phyloP scores from a whole-genome alignment of 2,888 invertebrate genomes.

The Allolobophora icterica region DNA sequence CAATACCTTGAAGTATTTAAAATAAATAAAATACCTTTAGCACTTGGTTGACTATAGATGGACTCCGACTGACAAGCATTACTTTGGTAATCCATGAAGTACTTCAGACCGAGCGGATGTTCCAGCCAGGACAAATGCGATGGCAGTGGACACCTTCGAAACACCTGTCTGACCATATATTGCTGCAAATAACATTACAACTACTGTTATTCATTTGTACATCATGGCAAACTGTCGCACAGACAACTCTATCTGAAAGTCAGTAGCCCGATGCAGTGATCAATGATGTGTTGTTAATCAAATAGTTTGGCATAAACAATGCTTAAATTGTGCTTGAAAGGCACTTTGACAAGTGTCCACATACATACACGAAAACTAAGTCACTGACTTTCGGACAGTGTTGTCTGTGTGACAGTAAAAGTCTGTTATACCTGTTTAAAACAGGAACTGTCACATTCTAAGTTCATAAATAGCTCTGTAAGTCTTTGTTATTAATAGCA shows the following conservation, averaged over 20 bases:
- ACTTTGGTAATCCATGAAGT: slow-evolving; percentile 71
- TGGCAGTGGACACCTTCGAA: not conserved
- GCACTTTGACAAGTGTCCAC: too few species aligned
- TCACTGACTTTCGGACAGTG: too few species aligned
- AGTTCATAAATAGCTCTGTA: not conserved
- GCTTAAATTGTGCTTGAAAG: too few species aligned
- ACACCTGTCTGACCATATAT: not conserved
- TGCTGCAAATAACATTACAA: slow-evolving; percentile 21
- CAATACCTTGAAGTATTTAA: not conserved
- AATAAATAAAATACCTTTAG: not conserved
- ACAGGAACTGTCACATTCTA: not conserved
- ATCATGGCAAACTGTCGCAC: not conserved
- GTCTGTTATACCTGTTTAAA: too few species aligned
- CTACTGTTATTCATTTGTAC: not conserved
- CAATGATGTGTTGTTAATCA: too few species aligned
- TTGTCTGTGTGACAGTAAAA: too few species aligned
- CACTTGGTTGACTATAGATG: slow-evolving; percentile 14
- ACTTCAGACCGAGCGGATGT: slow-evolving; percentile 79
- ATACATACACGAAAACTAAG: too few species aligned
- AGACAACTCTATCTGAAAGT: not conserved
- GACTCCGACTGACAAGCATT: not conserved
- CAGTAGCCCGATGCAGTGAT: too few species aligned
- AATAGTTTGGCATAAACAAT: too few species aligned
- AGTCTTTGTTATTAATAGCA: not conserved
- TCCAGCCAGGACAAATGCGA: slow-evolving; percentile 78